Conservation (phyloP, 2,888 invertebrate species). For the Eupeodes latifasciatus region DNA sequence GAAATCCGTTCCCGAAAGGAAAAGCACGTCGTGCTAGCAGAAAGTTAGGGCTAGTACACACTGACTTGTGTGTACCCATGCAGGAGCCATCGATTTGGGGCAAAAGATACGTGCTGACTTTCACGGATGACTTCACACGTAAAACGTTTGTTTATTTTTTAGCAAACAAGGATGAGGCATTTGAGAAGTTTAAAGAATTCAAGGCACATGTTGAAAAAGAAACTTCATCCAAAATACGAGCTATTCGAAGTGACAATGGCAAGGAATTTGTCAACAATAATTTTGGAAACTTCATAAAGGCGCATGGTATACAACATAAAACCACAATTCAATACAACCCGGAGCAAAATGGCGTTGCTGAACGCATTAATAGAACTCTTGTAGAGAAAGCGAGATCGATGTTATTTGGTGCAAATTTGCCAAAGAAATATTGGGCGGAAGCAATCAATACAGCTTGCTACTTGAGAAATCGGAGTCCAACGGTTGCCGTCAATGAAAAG, state of each 20-base stretch:
- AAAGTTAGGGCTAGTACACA: no score
- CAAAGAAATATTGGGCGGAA: constrained; percentile 4
- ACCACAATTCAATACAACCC: constrained; percentile 1
- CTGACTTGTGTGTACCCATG: neutral
- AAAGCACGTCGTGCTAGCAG: neutral
- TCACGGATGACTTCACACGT: constrained; percentile 36
- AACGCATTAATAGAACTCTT: neutral
- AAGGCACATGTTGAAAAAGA: neutral
- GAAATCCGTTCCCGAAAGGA: neutral
- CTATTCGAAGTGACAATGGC: constrained; percentile 4
- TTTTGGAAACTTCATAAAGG: neutral
- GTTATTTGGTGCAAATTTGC: neutral
- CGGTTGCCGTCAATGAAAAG: neutral
- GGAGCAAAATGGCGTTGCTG: no score
- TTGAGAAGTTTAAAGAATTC: neutral
- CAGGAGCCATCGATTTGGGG: constrained; percentile 13
- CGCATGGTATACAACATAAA: constrained; percentile 3
- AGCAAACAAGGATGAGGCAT: constrained; percentile 14
- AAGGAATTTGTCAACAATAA: constrained; percentile 2
- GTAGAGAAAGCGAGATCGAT: neutral
- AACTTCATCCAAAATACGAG: constrained; percentile 1
- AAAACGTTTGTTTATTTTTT: constrained; percentile 5
- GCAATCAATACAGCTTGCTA: neutral
- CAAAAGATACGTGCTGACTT: constrained; percentile 31
- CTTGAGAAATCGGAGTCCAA: constrained; percentile 1